Conservation (phyloP, 30 jellyfish, hydroid and myxozoan species). For the Aurelia sp. region DNA sequence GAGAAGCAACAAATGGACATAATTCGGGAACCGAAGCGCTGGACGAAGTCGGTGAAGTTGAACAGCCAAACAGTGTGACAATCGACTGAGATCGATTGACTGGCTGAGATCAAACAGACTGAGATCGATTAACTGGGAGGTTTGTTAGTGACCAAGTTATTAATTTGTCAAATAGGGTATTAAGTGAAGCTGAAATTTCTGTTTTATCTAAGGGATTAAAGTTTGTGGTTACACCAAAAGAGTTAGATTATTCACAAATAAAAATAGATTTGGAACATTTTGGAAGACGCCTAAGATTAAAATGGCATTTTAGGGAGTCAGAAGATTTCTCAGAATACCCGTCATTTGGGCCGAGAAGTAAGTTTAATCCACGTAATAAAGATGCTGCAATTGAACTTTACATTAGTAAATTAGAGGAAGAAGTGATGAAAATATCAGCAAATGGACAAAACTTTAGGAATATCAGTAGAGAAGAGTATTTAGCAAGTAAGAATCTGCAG, state of each 20-base stretch:
- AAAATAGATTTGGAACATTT: no score
- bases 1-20: no score
- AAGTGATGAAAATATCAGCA: not conserved
- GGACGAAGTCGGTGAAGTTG: no score
- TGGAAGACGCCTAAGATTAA: no score
- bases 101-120: no score
- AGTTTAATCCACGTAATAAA: slow-evolving; percentile 2
- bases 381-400: not conserved
- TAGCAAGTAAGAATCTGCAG: not conserved
- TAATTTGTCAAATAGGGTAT: not conserved
- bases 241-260: not conserved
- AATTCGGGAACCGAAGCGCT: no score
- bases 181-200: not conserved
- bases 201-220: slow-evolving; percentile 1
- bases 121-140: no score
- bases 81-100: no score
- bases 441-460: not conserved
- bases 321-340: not conserved
- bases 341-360: not conserved
- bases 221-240: not conserved
- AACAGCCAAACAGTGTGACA: no score
- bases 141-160: no score
- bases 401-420: not conserved
- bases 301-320: not conserved
- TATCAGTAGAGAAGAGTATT: not conserved